Conservation (phyloP, 2,888 invertebrate species). For the Nemurella pictetii region DNA sequence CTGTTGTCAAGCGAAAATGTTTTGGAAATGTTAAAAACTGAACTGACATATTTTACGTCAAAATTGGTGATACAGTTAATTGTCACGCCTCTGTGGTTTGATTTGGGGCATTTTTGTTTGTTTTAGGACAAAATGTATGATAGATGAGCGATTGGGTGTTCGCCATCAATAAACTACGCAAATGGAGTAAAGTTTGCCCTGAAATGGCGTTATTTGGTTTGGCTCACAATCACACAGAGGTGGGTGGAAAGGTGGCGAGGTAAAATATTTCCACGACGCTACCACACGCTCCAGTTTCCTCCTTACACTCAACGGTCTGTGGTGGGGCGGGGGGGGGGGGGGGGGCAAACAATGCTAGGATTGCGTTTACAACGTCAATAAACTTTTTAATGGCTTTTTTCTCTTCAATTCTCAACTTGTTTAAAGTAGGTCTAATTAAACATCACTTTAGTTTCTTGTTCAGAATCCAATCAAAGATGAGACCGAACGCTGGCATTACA, state of each 20-base stretch:
- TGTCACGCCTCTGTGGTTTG: not conserved
- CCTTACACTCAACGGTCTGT: no score
- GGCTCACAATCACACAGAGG: no score
- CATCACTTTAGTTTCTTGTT: not conserved
- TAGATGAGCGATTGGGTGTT: not conserved
- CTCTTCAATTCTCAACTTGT: not conserved
- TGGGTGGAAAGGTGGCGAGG: not conserved
- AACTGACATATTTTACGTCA: not conserved
- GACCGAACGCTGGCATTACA: not conserved
- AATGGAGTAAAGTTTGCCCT: not conserved
- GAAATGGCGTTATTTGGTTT: not conserved
- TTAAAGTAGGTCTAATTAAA: not conserved
- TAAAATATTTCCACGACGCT: not conserved
- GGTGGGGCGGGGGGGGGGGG: no score
- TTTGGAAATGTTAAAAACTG: not conserved
- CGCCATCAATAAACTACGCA: not conserved
- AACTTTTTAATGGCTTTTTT: not conserved
- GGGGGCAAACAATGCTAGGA: not conserved
- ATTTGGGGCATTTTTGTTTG: not conserved
- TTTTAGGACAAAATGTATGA: not conserved
- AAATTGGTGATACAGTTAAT: not conserved
- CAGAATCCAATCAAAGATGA: not conserved
- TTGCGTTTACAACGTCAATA: slow-evolving; percentile 5
- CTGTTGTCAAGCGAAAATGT: not conserved
- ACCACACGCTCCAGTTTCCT: not conserved